phyloP scores from a whole-genome alignment of 2,113 vertebrate species.

The Takifugu bimaculatus region DNA sequence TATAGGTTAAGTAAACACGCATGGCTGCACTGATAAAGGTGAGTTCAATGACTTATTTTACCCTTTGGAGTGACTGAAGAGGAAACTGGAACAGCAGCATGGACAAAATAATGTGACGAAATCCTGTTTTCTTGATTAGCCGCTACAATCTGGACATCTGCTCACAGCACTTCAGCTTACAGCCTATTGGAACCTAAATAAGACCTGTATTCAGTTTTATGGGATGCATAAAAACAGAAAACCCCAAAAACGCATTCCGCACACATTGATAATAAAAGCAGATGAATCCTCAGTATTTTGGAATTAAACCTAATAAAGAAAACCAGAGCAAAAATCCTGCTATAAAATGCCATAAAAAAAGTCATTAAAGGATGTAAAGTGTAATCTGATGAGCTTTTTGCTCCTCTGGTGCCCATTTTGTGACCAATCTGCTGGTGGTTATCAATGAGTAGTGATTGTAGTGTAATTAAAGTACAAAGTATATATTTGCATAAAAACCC shows the following conservation, averaged over 20 bases:
- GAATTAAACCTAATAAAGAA: neutral
- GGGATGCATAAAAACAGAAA: neutral
- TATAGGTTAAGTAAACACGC: conserved; percentile 32
- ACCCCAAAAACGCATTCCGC: neutral
- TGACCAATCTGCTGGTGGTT: no score
- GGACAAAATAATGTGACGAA: no score
- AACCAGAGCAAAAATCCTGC: neutral
- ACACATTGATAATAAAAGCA: neutral
- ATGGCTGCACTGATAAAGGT: neutral
- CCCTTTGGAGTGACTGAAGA: neutral
- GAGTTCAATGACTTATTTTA: conserved; percentile 19
- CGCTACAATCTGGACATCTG: no score
- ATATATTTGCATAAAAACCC: no score
- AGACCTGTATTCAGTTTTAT: neutral
- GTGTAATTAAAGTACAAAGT: no score
- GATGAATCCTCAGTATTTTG: neutral
- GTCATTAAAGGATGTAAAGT: neutral
- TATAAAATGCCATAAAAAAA: neutral
- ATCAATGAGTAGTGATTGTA: no score
- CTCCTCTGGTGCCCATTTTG: no score
- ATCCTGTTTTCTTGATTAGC: no score
- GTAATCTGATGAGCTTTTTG: no score
- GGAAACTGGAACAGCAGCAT: no score
- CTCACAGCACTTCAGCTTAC: neutral
- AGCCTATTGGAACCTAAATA: neutral